phyloP scores from a whole-genome alignment of 2,888 invertebrate species.

The Scrobipalpa atriplicella region DNA sequence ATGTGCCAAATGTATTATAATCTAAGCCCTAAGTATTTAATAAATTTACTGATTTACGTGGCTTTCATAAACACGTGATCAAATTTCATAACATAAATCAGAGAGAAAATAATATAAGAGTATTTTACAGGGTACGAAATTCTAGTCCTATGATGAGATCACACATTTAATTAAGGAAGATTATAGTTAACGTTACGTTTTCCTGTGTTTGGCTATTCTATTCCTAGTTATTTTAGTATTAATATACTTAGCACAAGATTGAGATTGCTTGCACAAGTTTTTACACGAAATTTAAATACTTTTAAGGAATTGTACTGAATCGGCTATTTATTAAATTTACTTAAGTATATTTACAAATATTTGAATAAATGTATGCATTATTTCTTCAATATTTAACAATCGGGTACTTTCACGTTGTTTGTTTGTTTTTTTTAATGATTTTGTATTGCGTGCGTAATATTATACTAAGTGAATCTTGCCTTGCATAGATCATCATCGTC shows the following conservation, averaged over 20 bases:
- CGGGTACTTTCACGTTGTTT: not conserved
- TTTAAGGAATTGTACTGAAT: constrained; percentile 26
- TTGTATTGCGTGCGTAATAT: not conserved
- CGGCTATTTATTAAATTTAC: constrained; percentile 1
- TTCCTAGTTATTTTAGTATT: not conserved
- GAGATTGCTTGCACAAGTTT: constrained; percentile 27
- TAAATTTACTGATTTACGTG: no score
- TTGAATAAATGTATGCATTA: not conserved
- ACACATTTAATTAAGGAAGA: not conserved
- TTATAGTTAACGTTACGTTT: not conserved
- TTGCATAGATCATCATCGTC: not conserved
- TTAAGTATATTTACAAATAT: constrained; percentile 1
- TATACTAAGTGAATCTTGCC: not conserved
- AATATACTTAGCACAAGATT: constrained; percentile 16
- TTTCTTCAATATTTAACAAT: not conserved
- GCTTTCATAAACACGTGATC: no score
- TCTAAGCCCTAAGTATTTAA: no score
- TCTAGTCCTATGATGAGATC: constrained; percentile 36
- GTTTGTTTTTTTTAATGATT: no score
- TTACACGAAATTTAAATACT: not conserved
- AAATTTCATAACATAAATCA: not conserved
- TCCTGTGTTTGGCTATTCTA: no score
- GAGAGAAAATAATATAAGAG: not conserved
- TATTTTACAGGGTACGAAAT: constrained; percentile 30
- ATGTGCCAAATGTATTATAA: not conserved